These are phyloP conservation scores for Sycophaga agraensis DNA, from an alignment of 1,140 invertebrate genomes.

Conservation along the genomic window DNA sequence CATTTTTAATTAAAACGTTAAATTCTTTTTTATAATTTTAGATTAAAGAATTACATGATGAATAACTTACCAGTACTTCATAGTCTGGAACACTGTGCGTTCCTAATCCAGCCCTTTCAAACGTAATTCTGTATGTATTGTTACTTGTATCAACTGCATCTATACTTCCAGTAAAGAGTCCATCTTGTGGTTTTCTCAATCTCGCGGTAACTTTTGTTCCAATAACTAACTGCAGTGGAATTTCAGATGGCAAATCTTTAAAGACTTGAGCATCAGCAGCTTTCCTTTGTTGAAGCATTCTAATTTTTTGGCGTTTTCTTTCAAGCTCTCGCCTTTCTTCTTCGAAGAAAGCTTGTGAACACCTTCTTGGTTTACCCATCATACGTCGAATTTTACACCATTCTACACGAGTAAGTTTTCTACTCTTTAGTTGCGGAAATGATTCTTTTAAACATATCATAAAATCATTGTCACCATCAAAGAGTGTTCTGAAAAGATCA, in stretches of 20 bases:
- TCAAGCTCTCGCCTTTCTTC: slow-evolving; percentile 92
- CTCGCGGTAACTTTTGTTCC: slow-evolving; percentile 95
- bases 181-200: slow-evolving; percentile 91
- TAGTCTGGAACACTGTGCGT: slow-evolving; percentile 96
- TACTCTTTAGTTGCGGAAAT: slow-evolving; percentile 88
- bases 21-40: not conserved
- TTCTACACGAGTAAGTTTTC: slow-evolving; percentile 84
- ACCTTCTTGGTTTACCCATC: slow-evolving; percentile 96
- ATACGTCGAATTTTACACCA: slow-evolving; percentile 94
- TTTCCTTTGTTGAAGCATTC: slow-evolving; percentile 93
- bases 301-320: slow-evolving; percentile 87
- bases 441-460: slow-evolving; percentile 91
- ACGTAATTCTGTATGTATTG: slow-evolving; percentile 96
- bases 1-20: slow-evolving; percentile 19
- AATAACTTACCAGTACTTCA: slow-evolving; percentile 77
- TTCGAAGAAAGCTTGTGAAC: slow-evolving; percentile 91
- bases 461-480: slow-evolving; percentile 96
- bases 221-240: slow-evolving; percentile 93
- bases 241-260: slow-evolving; percentile 93
- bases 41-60: not conserved
- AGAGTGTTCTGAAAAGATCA: slow-evolving; percentile 71
- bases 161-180: slow-evolving; percentile 93
- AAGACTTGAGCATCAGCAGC: slow-evolving; percentile 73
- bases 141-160: slow-evolving; percentile 97
- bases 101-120: slow-evolving; percentile 89